These are phyloP conservation scores for Epinotia bilunana DNA, from an alignment of 2,888 invertebrate species.

Conservation along the genomic window DNA sequence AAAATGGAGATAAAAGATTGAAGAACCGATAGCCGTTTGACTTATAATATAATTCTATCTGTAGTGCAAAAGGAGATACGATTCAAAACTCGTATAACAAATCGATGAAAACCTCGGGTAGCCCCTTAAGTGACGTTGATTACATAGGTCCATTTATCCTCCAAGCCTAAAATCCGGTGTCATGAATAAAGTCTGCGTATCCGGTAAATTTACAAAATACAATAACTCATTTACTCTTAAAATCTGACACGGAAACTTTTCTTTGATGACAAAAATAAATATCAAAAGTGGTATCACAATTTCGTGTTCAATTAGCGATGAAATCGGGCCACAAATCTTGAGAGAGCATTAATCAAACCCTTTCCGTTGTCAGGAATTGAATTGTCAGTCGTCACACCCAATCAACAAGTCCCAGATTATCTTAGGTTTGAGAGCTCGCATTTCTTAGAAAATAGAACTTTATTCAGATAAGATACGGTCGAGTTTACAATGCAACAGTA, in stretches of 20 bases:
- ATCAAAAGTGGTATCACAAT: background rate
- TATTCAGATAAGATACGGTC: background rate
- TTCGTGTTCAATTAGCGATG: conserved; percentile 13
- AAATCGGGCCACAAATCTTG: conserved; percentile 11
- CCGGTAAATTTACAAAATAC: background rate
- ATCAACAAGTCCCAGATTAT: conserved; percentile 31
- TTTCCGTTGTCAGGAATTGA: conserved; percentile 25
- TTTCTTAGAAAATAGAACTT: conserved; percentile 1
- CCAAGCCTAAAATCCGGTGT: background rate
- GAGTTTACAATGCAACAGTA: background rate
- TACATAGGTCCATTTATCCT: too few species aligned
- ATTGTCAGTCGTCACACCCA: conserved; percentile 37
- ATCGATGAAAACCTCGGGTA: too few species aligned
- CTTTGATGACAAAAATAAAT: background rate
- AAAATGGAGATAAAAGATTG: too few species aligned
- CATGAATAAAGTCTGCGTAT: too few species aligned
- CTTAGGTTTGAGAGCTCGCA: background rate
- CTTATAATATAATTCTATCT: too few species aligned
- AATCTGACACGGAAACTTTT: background rate
- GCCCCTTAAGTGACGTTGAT: background rate
- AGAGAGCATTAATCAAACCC: conserved; percentile 33
- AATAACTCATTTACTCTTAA: background rate
- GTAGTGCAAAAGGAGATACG: too few species aligned
- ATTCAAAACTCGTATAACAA: too few species aligned
- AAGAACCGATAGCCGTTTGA: too few species aligned